Evolutionary conservation across 2,113 vertebrate species (phyloP).

Genomic region (Ctenomys sociabilis): DNA sequence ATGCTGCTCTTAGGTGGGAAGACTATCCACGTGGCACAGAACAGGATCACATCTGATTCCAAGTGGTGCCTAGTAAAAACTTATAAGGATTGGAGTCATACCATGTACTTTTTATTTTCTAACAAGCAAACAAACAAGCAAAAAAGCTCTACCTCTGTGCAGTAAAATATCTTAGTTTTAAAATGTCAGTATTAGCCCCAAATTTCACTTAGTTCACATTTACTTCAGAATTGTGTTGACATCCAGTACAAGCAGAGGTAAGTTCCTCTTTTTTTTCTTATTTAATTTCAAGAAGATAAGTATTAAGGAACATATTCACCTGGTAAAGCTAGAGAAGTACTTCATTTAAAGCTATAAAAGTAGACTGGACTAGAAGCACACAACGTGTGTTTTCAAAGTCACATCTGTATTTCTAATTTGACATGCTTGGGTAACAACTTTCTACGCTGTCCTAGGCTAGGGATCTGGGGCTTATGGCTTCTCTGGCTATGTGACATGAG

Average conservation of each 20-base stretch:
- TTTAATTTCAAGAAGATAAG: background rate
- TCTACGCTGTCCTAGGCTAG: slow-evolving; percentile 66
- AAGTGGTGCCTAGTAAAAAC: background rate
- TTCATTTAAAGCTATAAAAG: slow-evolving; percentile 10
- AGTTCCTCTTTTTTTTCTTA: background rate
- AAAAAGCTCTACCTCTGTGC: background rate
- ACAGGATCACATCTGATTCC: background rate
- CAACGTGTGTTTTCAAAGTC: background rate
- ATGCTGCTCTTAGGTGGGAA: background rate
- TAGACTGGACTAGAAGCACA: background rate
- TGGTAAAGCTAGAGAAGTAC: background rate
- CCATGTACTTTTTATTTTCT: background rate
- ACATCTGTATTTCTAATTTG: background rate
- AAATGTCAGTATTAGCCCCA: slow-evolving; percentile 3
- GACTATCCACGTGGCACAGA: background rate
- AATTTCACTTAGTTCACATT: slow-evolving; percentile 63
- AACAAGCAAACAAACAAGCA: background rate
- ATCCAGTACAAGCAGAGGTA: background rate
- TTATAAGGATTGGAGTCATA: background rate
- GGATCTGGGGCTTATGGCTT: slow-evolving; percentile 50
- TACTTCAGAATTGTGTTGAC: slow-evolving; percentile 39
- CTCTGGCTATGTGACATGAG: slow-evolving; percentile 70
- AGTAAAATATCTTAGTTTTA: slow-evolving; percentile 9
- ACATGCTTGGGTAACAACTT: slow-evolving; percentile 58
- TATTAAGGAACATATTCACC: background rate